phyloP scores from a whole-genome alignment of 1,140 invertebrate species.

The Papilio glaucus region DNA sequence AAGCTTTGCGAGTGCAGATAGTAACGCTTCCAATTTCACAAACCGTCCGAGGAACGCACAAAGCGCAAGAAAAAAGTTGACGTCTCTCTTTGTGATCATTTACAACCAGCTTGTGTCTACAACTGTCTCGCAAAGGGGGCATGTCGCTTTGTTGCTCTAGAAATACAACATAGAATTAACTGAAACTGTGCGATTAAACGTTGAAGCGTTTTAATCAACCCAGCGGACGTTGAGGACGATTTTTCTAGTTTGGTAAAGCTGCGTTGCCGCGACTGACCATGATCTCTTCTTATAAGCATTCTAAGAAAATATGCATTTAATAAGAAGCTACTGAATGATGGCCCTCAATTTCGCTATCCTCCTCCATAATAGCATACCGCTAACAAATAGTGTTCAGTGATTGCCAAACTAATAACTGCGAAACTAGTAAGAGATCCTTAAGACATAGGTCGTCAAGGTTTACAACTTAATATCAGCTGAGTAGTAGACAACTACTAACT shows the following conservation, averaged over 20 bases:
- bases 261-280: background rate
- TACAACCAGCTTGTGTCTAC: conserved; percentile 22
- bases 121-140: conserved; percentile 18
- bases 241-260: background rate
- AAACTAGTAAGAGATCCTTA: too few relatives aligned
- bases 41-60: conserved; percentile 14
- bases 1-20: background rate
- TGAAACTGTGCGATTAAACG: background rate
- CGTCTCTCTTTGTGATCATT: conserved; percentile 29
- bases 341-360: too few relatives aligned
- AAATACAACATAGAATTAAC: conserved; percentile 29
- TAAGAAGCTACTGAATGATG: too few relatives aligned
- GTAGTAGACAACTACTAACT: too few relatives aligned
- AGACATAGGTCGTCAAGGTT: too few relatives aligned
- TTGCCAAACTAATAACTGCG: too few relatives aligned
- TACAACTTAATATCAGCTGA: too few relatives aligned
- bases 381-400: too few relatives aligned
- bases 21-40: conserved; percentile 20
- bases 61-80: conserved; percentile 34
- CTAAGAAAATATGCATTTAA: too few relatives aligned
- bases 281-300: conserved; percentile 7
- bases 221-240: conserved; percentile 3
- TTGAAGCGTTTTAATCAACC: background rate
- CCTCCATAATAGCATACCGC: too few relatives aligned
- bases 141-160: conserved; percentile 7